Percentiles rank a stretch among this genome's conserved stretches.
Evolutionary conservation across 2,888 invertebrate genomes (phyloP).

Genomic region (Euzophera pinguis): DNA sequence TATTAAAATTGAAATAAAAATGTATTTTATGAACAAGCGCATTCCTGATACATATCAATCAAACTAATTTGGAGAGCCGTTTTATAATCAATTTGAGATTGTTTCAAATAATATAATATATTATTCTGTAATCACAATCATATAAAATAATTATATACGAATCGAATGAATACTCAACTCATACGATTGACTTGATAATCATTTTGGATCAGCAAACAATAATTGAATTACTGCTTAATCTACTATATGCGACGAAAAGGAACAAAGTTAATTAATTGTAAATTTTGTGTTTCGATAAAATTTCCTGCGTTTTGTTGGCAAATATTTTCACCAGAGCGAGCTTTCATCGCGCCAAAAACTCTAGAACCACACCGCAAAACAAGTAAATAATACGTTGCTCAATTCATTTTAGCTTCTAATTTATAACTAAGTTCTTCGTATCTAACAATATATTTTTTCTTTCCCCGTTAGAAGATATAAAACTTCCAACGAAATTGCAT

Average conservation of each 20-base stretch:
- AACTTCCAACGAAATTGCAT: not conserved
- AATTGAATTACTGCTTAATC: not conserved
- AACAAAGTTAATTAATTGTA: slow-evolving; percentile 5
- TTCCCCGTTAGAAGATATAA: not conserved
- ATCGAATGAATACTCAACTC: too few species aligned
- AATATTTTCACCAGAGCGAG: not conserved
- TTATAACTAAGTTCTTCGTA: not conserved
- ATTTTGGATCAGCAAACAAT: not conserved
- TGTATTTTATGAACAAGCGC: too few species aligned
- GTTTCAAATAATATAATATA: too few species aligned
- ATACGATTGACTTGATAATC: too few species aligned
- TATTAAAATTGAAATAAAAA: too few species aligned
- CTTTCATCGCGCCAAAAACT: not conserved
- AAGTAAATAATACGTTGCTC: not conserved
- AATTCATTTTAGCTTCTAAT: not conserved
- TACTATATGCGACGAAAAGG: not conserved
- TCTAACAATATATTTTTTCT: not conserved
- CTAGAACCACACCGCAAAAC: not conserved
- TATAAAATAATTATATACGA: too few species aligned
- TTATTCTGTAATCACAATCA: too few species aligned
- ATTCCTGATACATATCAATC: too few species aligned
- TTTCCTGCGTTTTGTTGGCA: not conserved
- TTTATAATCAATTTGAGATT: too few species aligned
- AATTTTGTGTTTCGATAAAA: not conserved
- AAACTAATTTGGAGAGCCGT: too few species aligned